Conservation (phyloP, 2,888 invertebrate genomes). For the Clunio marinus region DNA sequence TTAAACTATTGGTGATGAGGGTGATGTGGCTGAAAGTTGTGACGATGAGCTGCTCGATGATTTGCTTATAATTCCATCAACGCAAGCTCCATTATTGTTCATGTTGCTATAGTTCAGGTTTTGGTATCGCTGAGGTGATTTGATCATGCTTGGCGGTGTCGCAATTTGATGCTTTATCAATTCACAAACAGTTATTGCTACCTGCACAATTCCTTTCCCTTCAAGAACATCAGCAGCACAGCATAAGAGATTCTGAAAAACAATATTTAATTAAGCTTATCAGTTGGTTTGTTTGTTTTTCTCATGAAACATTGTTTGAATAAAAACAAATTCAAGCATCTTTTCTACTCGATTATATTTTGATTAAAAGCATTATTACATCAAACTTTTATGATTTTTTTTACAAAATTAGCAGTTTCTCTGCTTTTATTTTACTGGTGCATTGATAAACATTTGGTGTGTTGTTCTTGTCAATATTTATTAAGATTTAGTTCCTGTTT, state of each 20-base stretch:
- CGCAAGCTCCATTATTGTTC: background rate
- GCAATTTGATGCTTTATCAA: conserved; percentile 59
- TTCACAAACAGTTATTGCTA: conserved; percentile 84
- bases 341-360: too few species aligned
- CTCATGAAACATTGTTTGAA: too few species aligned
- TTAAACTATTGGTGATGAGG: conserved; percentile 37
- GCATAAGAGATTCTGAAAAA: conserved; percentile 77
- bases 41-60: conserved; percentile 16
- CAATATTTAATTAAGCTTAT: too few species aligned
- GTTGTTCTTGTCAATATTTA: too few species aligned
- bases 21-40: background rate
- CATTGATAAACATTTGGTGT: too few species aligned
- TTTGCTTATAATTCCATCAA: conserved; percentile 12
- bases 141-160: conserved; percentile 29
- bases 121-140: conserved; percentile 39
- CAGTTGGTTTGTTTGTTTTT: too few species aligned
- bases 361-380: too few species aligned
- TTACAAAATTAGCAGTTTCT: too few species aligned
- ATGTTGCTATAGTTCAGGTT: conserved; percentile 29
- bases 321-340: too few species aligned
- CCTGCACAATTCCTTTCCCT: conserved; percentile 80
- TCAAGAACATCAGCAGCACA: conserved; percentile 89
- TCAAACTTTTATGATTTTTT: too few species aligned
- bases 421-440: too few species aligned
- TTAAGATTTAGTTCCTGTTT: too few species aligned